Evolutionary conservation across 2,797 vertebrate genomes (phyloP).

Genomic region (Eleutherodactylus coqui): DNA sequence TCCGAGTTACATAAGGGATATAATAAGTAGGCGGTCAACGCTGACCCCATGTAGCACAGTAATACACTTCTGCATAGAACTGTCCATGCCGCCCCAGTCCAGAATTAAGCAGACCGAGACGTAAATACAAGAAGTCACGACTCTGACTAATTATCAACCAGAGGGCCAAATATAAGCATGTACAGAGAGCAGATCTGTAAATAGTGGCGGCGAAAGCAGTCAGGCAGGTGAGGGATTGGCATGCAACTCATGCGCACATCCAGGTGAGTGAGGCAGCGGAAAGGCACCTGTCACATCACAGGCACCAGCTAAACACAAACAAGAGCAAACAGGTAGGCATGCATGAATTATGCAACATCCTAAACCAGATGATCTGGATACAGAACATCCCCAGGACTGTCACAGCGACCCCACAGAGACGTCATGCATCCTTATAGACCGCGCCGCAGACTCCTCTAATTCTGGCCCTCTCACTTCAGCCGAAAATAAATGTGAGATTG

Average conservation of each 20-base stretch:
- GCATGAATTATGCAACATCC: background rate
- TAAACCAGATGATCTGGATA: background rate
- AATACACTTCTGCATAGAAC: too few relatives aligned
- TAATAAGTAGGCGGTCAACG: background rate
- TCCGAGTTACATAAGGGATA: background rate
- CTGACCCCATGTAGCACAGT: too few relatives aligned
- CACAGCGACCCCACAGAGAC: too few relatives aligned
- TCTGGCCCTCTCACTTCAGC: conserved; percentile 14
- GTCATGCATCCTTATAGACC: background rate
- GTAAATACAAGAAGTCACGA: background rate
- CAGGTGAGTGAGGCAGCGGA: background rate
- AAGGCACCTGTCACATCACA: conserved; percentile 20
- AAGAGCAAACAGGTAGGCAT: background rate
- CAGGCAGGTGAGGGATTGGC: background rate
- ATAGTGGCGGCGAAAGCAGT: conserved; percentile 28
- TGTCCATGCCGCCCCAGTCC: too few relatives aligned
- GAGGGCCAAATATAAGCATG: conserved; percentile 37
- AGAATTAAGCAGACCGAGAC: background rate
- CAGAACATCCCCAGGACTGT: background rate
- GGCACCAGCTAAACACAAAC: background rate
- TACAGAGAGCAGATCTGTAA: conserved; percentile 6
- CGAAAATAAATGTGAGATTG: conserved; percentile 40
- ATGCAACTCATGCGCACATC: conserved; percentile 5
- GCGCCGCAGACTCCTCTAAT: background rate
- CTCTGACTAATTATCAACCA: too few relatives aligned